Base-by-base conservation (phyloP, 2,113 vertebrate species). In the Canis aureus region DNA sequence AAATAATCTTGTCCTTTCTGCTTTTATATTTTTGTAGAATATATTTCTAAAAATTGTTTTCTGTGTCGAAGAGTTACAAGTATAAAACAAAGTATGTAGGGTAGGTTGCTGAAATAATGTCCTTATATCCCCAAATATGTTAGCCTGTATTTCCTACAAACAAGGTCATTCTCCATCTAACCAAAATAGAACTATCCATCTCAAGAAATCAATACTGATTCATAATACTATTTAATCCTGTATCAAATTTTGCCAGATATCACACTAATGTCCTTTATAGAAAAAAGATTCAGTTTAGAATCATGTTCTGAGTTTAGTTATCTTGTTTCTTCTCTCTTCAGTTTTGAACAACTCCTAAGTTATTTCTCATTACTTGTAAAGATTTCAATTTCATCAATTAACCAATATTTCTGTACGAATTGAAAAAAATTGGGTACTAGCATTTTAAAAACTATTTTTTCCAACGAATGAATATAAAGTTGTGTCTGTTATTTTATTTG, bases 191-290 rank as follows among this genome's bases (percentile, higher is more conserved):
- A 57, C 16, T 51, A 17, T 76, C 32, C 25, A 20, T 79, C 43
- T 96, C 22, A 92, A 89, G 19, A 87, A 91, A 79, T 92, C 79
- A 90, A 55, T 7, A 71, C 3, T 84, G 7, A 74, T 35, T 80
- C 15, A 92, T 35, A 87, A 16, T 64, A 66, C 27, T 76, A 29
- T 73, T 51, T 80, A 71, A 94, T 92, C 29, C 49, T 93, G 66
- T 23, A 82, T 93, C 0, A 88, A 25, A 4, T 76, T 79, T 85
- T 81, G 4, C 53, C 59, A 91, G 20, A 13, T 66, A 3, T 73
- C 57, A 93, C 38, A 85, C 22, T 55, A 89, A 85, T 79, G 3
- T 32, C 22, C 27, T 85, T 79, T 53, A 43, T 29, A 43, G 29
- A 29, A 73, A 74, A 95, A 60, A 66, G 3, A 92, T 84, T 53